Percentiles rank a stretch among this genome's conserved stretches.
These are phyloP conservation scores for Antheraea pernyi DNA, from an alignment of 1,140 invertebrate genomes.

Conservation along the genomic window DNA sequence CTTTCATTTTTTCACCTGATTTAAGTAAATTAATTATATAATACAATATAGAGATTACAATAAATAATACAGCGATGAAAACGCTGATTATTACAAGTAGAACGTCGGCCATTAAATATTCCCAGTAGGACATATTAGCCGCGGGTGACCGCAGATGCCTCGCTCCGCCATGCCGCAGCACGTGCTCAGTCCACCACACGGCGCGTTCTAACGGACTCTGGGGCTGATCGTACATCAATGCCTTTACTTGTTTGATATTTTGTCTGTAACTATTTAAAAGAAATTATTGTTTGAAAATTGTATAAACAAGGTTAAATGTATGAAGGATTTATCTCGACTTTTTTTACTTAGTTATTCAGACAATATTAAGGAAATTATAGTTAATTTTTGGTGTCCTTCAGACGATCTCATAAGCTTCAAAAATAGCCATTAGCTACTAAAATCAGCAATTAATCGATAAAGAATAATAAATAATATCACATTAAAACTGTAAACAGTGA, in stretches of 20 bases:
- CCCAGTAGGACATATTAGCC: constrained; percentile 4
- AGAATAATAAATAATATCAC: too few relatives aligned
- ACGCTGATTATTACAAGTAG: not conserved
- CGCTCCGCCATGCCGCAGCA: constrained; percentile 72
- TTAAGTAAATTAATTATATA: not conserved
- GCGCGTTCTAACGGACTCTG: constrained; percentile 65
- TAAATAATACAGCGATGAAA: not conserved
- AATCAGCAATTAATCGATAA: too few relatives aligned
- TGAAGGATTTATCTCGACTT: too few relatives aligned
- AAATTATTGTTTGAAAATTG: not conserved
- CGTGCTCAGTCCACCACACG: constrained; percentile 73
- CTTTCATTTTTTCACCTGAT: not conserved
- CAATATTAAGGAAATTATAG: too few relatives aligned
- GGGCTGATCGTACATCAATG: constrained; percentile 76
- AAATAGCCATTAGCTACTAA: too few relatives aligned
- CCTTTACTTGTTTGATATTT: constrained; percentile 10
- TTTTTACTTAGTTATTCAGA: too few relatives aligned
- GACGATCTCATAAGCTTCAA: too few relatives aligned
- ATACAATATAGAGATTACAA: not conserved
- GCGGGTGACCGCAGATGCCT: constrained; percentile 57
- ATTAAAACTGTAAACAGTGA: too few relatives aligned
- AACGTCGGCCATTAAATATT: constrained; percentile 2
- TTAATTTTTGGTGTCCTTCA: too few relatives aligned
- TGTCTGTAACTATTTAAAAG: not conserved
- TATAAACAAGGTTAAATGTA: not conserved